These are phyloP conservation scores for Operophtera brumata DNA, from an alignment of 2,888 invertebrate species.

Conservation along the genomic window DNA sequence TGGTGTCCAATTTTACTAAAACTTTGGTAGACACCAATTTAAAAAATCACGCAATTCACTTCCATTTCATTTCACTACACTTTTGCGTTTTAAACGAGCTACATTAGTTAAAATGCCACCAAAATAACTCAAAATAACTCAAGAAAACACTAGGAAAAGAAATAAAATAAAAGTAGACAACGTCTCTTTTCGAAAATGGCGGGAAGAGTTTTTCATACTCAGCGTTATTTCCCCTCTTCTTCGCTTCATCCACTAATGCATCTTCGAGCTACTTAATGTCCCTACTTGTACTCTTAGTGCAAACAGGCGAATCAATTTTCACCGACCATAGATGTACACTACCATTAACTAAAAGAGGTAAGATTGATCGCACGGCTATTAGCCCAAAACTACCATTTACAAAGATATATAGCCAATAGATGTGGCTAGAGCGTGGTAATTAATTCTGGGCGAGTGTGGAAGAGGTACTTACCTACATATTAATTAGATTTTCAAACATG, in stretches of 20 bases:
- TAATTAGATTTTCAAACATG: constrained; percentile 25
- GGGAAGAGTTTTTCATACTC: no score
- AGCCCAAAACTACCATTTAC: constrained; percentile 32
- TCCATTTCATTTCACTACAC: no score
- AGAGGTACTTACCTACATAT: constrained; percentile 19
- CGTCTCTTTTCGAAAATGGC: no score
- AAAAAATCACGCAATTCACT: no score
- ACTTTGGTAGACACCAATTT: no score
- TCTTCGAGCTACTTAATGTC: not conserved
- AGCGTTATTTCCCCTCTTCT: not conserved
- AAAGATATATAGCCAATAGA: constrained; percentile 37
- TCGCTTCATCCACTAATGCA: not conserved
- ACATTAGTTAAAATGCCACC: no score
- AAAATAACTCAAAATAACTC: no score
- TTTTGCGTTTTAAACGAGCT: no score
- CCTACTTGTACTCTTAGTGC: not conserved
- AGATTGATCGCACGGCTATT: constrained; percentile 32
- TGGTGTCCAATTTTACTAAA: no score
- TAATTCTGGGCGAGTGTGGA: constrained; percentile 24
- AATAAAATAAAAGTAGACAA: no score
- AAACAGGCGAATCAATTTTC: constrained; percentile 12
- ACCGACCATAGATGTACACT: constrained; percentile 17
- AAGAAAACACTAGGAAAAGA: no score
- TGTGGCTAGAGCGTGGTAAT: constrained; percentile 23
- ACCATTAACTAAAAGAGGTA: constrained; percentile 22